These are phyloP conservation scores for Synergus itoensis DNA, from an alignment of 2,888 invertebrate species.

Conservation along the genomic window DNA sequence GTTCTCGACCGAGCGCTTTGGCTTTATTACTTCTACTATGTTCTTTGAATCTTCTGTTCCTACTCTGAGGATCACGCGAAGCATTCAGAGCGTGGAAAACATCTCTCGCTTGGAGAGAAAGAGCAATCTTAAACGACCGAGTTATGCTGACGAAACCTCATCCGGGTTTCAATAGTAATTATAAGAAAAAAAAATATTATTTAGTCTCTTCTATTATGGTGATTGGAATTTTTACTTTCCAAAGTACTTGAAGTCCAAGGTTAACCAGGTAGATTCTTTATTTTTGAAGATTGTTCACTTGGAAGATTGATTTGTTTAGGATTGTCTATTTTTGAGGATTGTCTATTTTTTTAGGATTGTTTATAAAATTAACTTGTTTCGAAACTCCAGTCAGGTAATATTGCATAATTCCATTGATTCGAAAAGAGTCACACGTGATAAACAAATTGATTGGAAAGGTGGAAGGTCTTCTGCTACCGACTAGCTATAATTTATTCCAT, in stretches of 20 bases:
- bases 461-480: not conserved
- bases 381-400: not conserved
- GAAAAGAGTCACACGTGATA: not conserved
- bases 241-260: not conserved
- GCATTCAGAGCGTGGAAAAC: constrained; percentile 34
- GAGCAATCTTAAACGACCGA: constrained; percentile 10
- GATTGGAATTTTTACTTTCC: constrained; percentile 1
- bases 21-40: constrained; percentile 35
- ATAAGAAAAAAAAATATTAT: not conserved
- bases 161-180: not conserved
- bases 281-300: not conserved
- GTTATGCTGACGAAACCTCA: constrained; percentile 8
- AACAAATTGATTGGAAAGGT: constrained; percentile 5
- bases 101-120: constrained; percentile 15
- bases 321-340: not conserved
- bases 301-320: not conserved
- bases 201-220: not conserved
- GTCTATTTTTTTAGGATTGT: not conserved
- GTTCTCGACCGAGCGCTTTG: constrained; percentile 17
- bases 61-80: constrained; percentile 10
- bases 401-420: not conserved
- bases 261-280: not conserved
- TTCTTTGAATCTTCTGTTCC: constrained; percentile 28
- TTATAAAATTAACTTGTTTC: not conserved
- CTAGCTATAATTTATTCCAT: constrained; percentile 19